These are phyloP conservation scores for Agraylea sexmaculata DNA, from an alignment of 1,140 invertebrate species.

Conservation along the genomic window DNA sequence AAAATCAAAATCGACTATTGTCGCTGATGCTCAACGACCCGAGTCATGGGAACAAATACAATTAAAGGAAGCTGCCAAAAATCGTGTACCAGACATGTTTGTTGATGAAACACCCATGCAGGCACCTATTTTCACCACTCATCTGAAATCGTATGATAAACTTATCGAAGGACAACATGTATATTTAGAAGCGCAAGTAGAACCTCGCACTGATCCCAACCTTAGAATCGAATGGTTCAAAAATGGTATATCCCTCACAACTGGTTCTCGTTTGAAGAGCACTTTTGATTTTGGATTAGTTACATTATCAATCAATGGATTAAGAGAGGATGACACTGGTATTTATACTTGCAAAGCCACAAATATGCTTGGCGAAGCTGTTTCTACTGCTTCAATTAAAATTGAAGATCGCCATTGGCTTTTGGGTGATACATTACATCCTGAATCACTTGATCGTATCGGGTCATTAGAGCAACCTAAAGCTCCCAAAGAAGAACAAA, in stretches of 20 bases:
- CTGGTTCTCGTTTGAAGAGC: conserved; percentile 72
- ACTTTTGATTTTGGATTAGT: conserved; percentile 93
- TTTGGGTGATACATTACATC: conserved; percentile 78
- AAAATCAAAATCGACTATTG: conserved; percentile 66
- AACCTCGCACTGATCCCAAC: conserved; percentile 92
- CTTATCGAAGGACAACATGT: conserved; percentile 82
- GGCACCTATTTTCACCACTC: conserved; percentile 83
- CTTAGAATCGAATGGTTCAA: conserved; percentile 86
- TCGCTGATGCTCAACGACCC: conserved; percentile 69
- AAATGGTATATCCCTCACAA: conserved; percentile 75
- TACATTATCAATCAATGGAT: conserved; percentile 74
- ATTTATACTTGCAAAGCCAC: conserved; percentile 91
- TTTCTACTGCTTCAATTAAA: conserved; percentile 82
- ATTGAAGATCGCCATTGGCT: conserved; percentile 80
- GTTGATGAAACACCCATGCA: conserved; percentile 70
- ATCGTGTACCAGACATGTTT: conserved; percentile 73
- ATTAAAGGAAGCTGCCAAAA: conserved; percentile 78
- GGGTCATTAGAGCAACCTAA: conserved; percentile 74
- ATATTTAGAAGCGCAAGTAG: conserved; percentile 87
- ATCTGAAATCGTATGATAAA: conserved; percentile 76
- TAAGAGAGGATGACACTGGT: conserved; percentile 80
- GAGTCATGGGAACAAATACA: conserved; percentile 85
- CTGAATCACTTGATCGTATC: conserved; percentile 78
- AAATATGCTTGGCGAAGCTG: conserved; percentile 81
- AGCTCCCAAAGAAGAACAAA: conserved; percentile 44